Evolutionary conservation across 2,888 invertebrate species (phyloP).

Genomic region (Coelopa pilipes): DNA sequence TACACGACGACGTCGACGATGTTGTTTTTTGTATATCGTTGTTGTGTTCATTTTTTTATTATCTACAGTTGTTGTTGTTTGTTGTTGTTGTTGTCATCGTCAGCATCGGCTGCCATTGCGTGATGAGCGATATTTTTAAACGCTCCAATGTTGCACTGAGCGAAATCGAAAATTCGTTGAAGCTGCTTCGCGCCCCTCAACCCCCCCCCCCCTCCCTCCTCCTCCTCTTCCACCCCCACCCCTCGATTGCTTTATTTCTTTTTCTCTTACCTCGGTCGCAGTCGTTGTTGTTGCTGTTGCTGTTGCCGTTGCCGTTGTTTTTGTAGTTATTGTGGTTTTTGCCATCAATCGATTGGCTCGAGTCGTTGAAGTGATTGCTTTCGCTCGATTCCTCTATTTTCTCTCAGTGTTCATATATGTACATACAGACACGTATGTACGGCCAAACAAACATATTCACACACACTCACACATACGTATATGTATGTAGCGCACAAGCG

Average conservation of each 20-base stretch:
- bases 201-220: too few relatives aligned
- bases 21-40: not conserved
- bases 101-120: conserved; percentile 52
- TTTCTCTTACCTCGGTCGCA: too few relatives aligned
- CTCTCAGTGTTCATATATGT: conserved; percentile 13
- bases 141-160: not conserved
- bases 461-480: too few relatives aligned
- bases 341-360: not conserved
- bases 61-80: conserved; percentile 1
- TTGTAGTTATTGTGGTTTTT: too few relatives aligned
- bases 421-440: not conserved
- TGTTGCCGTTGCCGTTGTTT: too few relatives aligned
- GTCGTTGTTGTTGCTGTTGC: too few relatives aligned
- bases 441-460: too few relatives aligned
- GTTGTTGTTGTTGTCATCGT: conserved; percentile 43
- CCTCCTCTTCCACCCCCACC: too few relatives aligned
- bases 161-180: too few relatives aligned
- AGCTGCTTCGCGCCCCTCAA: too few relatives aligned
- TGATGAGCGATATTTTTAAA: conserved; percentile 36
- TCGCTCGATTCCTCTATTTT: conserved; percentile 12
- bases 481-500: too few relatives aligned
- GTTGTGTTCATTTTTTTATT: conserved; percentile 10
- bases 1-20: not conserved
- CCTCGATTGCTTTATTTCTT: too few relatives aligned
- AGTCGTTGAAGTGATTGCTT: not conserved